Percentiles rank a stretch among this genome's conserved stretches.
Evolutionary conservation across 1,140 invertebrate species (phyloP).

Genomic region (Diprion similis): DNA sequence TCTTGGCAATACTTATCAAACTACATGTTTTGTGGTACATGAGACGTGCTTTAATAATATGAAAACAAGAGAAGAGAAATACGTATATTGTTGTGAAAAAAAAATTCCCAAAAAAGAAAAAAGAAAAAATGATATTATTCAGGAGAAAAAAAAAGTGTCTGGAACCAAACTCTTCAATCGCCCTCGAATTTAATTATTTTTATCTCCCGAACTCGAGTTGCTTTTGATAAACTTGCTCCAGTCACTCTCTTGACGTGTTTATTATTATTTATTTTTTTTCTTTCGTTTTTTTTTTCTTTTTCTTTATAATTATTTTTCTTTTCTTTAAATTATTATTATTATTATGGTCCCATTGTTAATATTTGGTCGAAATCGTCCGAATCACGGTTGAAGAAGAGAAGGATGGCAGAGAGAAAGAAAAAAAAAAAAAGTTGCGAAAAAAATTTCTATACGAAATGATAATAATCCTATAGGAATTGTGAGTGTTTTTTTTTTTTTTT

Average conservation of each 20-base stretch:
- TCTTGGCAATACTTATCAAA: constrained; percentile 57
- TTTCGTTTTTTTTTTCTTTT: neutral
- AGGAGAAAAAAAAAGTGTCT: neutral
- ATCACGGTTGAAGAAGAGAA: constrained; percentile 18
- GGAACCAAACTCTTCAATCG: too few species aligned
- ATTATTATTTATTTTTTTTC: neutral
- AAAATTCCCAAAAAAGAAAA: constrained; percentile 11
- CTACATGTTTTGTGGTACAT: constrained; percentile 52
- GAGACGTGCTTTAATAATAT: constrained; percentile 40
- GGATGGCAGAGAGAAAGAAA: constrained; percentile 18
- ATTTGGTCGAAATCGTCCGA: constrained; percentile 46
- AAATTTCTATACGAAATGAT: constrained; percentile 1
- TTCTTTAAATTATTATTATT: constrained; percentile 44
- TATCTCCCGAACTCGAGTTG: too few species aligned
- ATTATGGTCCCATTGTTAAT: constrained; percentile 50
- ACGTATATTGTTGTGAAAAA: neutral
- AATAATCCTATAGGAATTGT: neutral
- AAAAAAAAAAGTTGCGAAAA: constrained; percentile 22
- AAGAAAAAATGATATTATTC: constrained; percentile 26
- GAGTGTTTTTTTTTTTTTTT: neutral
- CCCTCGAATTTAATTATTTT: too few species aligned
- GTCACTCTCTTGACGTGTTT: neutral
- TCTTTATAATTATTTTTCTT: constrained; percentile 6
- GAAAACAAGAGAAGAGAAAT: constrained; percentile 20
- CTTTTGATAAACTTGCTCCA: neutral